A percentile compares a stretch with the other conserved stretches of the same genome.
These are phyloP conservation scores for Trypoxylon attenuatum DNA, from an alignment of 2,888 invertebrate genomes.

Conservation along the genomic window DNA sequence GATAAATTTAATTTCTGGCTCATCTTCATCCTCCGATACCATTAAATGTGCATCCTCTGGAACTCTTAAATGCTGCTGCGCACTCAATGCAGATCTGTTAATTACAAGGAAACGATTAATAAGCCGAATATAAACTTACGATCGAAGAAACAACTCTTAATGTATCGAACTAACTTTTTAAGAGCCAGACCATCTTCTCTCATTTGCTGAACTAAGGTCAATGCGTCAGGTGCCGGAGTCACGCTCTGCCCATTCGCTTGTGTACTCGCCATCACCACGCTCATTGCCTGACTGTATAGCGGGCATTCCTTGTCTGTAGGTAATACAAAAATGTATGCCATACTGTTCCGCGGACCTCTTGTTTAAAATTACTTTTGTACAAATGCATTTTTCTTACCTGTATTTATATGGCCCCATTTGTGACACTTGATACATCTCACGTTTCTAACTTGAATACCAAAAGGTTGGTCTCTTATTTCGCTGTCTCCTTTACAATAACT, in stretches of 20 bases:
- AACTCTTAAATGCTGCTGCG: slow-evolving; percentile 79
- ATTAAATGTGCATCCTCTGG: slow-evolving; percentile 75
- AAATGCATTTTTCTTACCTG: too few species aligned
- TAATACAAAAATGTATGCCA: too few species aligned
- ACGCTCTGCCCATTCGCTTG: slow-evolving; percentile 74
- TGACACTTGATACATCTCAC: slow-evolving; percentile 99
- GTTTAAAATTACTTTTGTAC: too few species aligned
- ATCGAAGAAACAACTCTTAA: too few species aligned
- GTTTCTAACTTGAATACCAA: slow-evolving; percentile 97
- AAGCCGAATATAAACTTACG: too few species aligned
- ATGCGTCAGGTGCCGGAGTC: slow-evolving; percentile 82
- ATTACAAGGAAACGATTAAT: neutral
- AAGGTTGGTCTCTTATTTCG: slow-evolving; percentile 98
- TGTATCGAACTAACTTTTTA: slow-evolving; percentile 82
- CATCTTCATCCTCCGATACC: slow-evolving; percentile 74
- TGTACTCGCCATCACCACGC: slow-evolving; percentile 84
- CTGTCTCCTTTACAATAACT: slow-evolving; percentile 98
- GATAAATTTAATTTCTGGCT: slow-evolving; percentile 86
- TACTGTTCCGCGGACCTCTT: too few species aligned
- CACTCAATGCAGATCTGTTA: slow-evolving; percentile 67
- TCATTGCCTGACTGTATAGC: slow-evolving; percentile 90
- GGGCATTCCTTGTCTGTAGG: slow-evolving; percentile 94
- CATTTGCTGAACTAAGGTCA: slow-evolving; percentile 91
- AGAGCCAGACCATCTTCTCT: slow-evolving; percentile 92
- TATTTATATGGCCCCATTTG: slow-evolving; percentile 99